A percentile compares a stretch with the other conserved stretches of the same genome.
These are phyloP conservation scores for Acanthochromis polyacanthus DNA, from an alignment of 2,113 vertebrate genomes.

Conservation along the genomic window DNA sequence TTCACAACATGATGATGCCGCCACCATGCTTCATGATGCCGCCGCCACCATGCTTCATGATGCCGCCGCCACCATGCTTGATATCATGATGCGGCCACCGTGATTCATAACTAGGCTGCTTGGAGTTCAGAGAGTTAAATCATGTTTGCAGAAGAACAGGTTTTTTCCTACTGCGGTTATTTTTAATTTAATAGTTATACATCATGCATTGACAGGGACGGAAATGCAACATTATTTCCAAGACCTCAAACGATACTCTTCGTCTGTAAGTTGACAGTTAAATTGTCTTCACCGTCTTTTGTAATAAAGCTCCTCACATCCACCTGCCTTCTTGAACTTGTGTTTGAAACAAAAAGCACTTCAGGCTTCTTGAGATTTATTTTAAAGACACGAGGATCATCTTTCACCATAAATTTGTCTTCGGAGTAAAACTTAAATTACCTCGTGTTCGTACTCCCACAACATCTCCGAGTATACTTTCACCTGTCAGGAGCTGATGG, in stretches of 20 bases:
- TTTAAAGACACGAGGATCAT: conserved; percentile 5
- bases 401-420: conserved; percentile 6
- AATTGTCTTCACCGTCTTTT: conserved; percentile 32
- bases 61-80: no score
- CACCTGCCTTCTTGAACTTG: conserved; percentile 9
- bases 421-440: background rate
- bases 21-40: no score
- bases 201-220: background rate
- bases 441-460: conserved; percentile 13
- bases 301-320: conserved; percentile 24
- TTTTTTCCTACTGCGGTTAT: background rate
- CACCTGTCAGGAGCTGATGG: background rate
- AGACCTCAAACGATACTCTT: background rate
- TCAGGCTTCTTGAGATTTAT: background rate
- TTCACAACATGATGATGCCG: no score
- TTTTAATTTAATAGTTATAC: background rate
- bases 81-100: no score
- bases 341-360: conserved; percentile 19
- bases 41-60: no score
- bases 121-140: background rate
- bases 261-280: background rate
- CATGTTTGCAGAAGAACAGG: conserved; percentile 12
- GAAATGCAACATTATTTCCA: background rate
- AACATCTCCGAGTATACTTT: background rate
- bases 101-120: no score